Percentiles rank a stretch among this genome's conserved stretches.
Evolutionary conservation across 1,140 invertebrate species (phyloP).

Genomic region (Zaprionus gabonicus): DNA sequence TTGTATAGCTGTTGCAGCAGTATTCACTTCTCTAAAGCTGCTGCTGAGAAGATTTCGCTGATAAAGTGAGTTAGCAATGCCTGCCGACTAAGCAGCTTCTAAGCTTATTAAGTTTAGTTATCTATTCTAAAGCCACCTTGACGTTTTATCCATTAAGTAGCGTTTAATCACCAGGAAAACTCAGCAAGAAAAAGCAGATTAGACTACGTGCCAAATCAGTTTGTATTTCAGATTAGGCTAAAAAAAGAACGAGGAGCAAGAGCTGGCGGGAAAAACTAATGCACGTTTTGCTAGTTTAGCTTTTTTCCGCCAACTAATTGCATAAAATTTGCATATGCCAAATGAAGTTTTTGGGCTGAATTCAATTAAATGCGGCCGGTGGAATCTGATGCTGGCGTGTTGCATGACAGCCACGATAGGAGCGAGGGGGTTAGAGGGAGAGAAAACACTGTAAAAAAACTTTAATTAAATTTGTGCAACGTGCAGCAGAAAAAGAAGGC

Average conservation of each 20-base stretch:
- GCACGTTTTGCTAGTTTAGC: constrained; percentile 40
- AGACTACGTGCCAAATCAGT: constrained; percentile 11
- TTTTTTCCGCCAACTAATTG: constrained; percentile 45
- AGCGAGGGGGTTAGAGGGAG: background rate
- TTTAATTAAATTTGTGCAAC: constrained; percentile 65
- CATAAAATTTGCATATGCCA: constrained; percentile 69
- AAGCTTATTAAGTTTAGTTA: background rate
- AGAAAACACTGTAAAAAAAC: constrained; percentile 21
- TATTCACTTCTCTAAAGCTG: background rate
- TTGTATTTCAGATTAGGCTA: constrained; percentile 5
- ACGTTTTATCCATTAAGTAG: background rate
- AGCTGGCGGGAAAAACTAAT: constrained; percentile 10
- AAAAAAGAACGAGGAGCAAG: background rate
- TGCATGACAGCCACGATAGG: constrained; percentile 49
- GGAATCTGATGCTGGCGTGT: constrained; percentile 63
- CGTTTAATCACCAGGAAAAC: background rate
- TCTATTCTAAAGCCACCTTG: background rate
- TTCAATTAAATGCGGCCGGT: constrained; percentile 29
- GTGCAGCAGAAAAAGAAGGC: constrained; percentile 12
- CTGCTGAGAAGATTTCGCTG: background rate
- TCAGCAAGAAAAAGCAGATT: constrained; percentile 15
- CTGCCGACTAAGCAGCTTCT: background rate
- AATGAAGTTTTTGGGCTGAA: constrained; percentile 46
- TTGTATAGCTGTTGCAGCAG: background rate
- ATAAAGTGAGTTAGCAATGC: background rate